Evolutionary conservation across 2,797 vertebrate species (phyloP).

Genomic region (Coendou prehensilis): DNA sequence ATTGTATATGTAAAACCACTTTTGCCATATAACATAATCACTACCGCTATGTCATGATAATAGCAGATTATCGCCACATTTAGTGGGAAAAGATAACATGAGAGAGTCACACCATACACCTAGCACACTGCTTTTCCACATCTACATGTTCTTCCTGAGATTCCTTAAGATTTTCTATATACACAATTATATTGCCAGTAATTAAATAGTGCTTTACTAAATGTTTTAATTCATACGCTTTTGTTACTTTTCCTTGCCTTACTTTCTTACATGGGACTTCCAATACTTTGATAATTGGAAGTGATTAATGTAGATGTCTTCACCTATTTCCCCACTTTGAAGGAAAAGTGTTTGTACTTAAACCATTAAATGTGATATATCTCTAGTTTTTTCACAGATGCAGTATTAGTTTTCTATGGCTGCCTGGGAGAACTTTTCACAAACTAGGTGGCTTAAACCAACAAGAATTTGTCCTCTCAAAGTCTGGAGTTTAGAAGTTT

Average conservation of each 20-base stretch:
- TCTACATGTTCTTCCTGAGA: background rate
- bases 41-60: background rate
- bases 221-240: background rate
- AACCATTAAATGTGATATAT: background rate
- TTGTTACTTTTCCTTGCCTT: background rate
- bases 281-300: background rate
- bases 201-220: background rate
- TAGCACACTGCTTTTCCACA: background rate
- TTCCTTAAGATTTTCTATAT: background rate
- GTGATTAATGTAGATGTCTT: background rate
- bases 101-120: background rate
- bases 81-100: background rate
- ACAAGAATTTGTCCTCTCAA: background rate
- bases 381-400: background rate
- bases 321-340: background rate
- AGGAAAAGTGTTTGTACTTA: background rate
- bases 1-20: background rate
- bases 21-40: background rate
- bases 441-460: background rate
- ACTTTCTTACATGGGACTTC: background rate
- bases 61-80: background rate
- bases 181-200: background rate
- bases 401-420: background rate
- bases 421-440: background rate
- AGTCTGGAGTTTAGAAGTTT: background rate